These are phyloP conservation scores for Sternotherus odoratus DNA, from an alignment of 2,797 vertebrate species.

Conservation along the genomic window DNA sequence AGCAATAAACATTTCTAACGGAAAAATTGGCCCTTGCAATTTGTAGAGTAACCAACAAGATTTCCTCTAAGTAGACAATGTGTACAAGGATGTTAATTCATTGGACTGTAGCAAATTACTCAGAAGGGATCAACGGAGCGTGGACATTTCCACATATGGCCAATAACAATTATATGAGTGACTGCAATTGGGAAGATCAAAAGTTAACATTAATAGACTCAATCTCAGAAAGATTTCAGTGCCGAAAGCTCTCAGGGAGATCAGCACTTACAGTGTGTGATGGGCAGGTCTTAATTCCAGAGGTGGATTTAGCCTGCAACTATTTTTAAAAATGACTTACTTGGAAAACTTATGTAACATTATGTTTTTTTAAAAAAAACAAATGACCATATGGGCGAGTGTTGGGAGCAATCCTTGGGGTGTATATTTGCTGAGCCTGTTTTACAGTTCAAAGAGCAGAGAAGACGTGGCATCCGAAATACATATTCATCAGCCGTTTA, in stretches of 20 bases:
- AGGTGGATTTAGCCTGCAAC: neutral
- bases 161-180: neutral
- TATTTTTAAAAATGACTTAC: neutral
- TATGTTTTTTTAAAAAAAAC: neutral
- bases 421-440: neutral
- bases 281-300: neutral
- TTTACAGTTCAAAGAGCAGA: slow-evolving; percentile 51
- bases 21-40: neutral
- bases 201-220: neutral
- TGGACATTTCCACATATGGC: neutral
- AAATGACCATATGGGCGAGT: neutral
- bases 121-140: neutral
- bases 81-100: neutral
- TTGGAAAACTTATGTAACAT: neutral
- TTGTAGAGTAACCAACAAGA: slow-evolving; percentile 8
- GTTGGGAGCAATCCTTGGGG: neutral
- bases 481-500: neutral
- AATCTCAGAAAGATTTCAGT: neutral
- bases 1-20: slow-evolving; percentile 37
- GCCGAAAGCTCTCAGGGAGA: neutral
- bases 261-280: neutral
- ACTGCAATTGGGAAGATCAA: neutral
- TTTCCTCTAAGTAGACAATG: neutral
- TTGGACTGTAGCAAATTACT: neutral
- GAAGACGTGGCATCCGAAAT: neutral